Evolutionary conservation across 2,797 vertebrate genomes (phyloP), one percentile per base, ranked within the genome.

Genomic region (Myoxocephalus aenaeus): DNA sequence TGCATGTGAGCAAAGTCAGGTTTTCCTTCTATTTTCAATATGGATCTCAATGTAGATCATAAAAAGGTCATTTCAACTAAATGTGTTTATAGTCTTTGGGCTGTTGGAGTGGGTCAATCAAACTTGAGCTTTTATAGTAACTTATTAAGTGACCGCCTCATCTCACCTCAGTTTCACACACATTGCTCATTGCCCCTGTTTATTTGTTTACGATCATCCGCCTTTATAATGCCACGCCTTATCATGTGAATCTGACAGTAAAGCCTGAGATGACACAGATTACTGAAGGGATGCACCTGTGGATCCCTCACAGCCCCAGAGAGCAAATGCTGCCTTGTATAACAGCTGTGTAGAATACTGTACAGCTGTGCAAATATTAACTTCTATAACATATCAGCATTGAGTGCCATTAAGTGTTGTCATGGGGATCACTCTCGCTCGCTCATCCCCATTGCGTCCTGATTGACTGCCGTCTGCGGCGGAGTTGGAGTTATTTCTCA

Each of bases 161-260:
- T 70, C 27, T 66, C 36, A 22, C 36, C 7, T 69, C 0, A 32
- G n/a, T 27, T 51, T 57, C 38, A 29, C 15, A 54, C 20, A 40
- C 9, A 42, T 29, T 42, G 20, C 75, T 74, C 75, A 66, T 77
- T 40, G 7, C 14, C 13, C 64, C 15, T 27, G 72, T 93, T 90
- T 88, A 91, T 91, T 75, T 74, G 67, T 93, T 94, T 92, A 93
- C 80, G 87, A 86, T 77, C 69, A 50, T n/a, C n/a, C n/a, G 40
- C 25, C 51, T 73, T 79, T 85, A 86, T 65, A 29, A 72, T 53
- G 36, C 38, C 44, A 75, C 38, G 0, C 59, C 64, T 79, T 38
- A 48, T 75, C 65, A n/a, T 5, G 27, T 34, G 58, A 56, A 64
- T 80, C 44, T 74, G 1, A 15, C 27, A 53, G 44, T 65, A 70